A percentile compares a stretch with the other conserved stretches of the same genome.
phyloP scores from a whole-genome alignment of 2,113 vertebrate genomes.

The Dipodomys spectabilis region DNA sequence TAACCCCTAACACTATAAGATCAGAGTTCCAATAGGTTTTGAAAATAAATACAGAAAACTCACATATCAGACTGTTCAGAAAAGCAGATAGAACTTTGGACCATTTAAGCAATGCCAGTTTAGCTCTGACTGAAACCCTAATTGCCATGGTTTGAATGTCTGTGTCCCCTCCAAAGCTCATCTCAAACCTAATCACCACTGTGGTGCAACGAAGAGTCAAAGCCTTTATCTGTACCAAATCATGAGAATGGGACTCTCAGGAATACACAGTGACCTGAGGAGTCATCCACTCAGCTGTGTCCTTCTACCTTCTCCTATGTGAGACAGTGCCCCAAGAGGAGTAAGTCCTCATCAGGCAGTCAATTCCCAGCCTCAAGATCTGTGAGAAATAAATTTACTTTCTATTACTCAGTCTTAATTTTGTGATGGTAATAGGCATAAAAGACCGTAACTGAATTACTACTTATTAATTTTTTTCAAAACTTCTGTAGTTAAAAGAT shows the following conservation, averaged over 20 bases:
- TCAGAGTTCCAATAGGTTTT: background rate
- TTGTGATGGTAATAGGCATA: background rate
- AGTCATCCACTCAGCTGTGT: too few species aligned
- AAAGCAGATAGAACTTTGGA: background rate
- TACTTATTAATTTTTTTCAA: background rate
- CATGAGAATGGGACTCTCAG: background rate
- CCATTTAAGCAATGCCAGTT: background rate
- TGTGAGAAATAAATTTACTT: background rate
- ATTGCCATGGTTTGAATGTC: background rate
- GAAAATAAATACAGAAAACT: background rate
- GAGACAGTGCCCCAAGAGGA: background rate
- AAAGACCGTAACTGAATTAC: background rate
- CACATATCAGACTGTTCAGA: background rate
- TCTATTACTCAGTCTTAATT: background rate
- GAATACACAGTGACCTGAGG: background rate
- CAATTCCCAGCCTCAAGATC: background rate
- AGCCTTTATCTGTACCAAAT: background rate
- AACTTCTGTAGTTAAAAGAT: background rate
- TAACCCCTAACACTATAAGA: background rate
- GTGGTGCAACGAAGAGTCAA: background rate
- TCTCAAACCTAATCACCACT: background rate
- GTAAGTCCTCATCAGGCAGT: background rate
- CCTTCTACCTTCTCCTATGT: background rate
- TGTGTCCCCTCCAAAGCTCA: background rate
- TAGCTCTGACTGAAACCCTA: background rate